Base-by-base conservation (phyloP, 1,140 invertebrate species). In the Dendroctonus valens region DNA sequence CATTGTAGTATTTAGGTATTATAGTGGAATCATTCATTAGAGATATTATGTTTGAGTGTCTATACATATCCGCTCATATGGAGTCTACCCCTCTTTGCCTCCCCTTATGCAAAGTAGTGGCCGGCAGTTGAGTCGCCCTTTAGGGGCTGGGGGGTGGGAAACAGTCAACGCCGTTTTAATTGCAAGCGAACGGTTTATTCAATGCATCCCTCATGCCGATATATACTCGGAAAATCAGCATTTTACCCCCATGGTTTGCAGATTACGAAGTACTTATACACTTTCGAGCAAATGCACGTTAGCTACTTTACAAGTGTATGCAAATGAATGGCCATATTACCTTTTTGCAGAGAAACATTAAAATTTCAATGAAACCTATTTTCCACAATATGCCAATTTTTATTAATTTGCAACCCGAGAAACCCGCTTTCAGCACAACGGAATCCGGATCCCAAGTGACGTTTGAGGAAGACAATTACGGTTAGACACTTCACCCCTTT, bases 21-120 rank as follows among this genome's bases (percentile, higher is more conserved):
- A 58, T 46, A 58, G 9, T 58, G 14, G 55, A 58, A 58, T 58
- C 41, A 58, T 46, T 58, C 55, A 58, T 58, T 58, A 58, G 55
- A 58, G 55, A 58, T 58, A 58, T 58, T 58, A 58, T 58, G 55
- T 58, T 58, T 46, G 55, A 58, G 55, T 58, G 38, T 58, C 53
- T 26, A 26, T 41, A 41, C 53, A 41, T 55, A 55, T 52, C 50
- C 50, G 12, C 50, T 52, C 50, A 26, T 55, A 55, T 26, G 26
- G 26, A 55, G 53, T 55, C 53, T 41, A 37, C 39, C 53, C 53
- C 53, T 55, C 11, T 55, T 55, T 55, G 14, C 53, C 37, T 55
- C 37, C 53, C 53, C 39, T 55, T 46, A 46, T 55, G 7, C 26
- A 55, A 55, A 55, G 53, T 55, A 55, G 11, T 55, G 39, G 38